These are phyloP conservation scores for Corvus hawaiiensis DNA, from an alignment of 2,113 vertebrate genomes.

Conservation along the genomic window DNA sequence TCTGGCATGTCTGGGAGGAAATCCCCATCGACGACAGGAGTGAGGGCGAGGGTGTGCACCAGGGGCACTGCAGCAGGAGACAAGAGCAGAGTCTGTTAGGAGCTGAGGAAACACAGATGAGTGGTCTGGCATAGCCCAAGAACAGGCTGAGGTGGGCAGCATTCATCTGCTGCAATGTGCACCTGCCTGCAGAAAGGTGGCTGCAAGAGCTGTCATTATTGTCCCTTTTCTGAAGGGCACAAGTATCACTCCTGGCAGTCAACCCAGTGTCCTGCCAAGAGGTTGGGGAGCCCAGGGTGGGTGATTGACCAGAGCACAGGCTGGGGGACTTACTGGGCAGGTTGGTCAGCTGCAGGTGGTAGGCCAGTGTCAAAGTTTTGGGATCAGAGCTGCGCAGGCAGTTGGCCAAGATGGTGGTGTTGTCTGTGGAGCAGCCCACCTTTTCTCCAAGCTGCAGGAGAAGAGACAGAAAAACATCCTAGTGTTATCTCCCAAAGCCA, in stretches of 20 bases:
- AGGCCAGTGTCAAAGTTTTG: conserved; percentile 74
- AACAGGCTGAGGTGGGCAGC: background rate
- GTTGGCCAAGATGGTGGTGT: conserved; percentile 56
- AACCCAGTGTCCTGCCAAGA: too few species aligned
- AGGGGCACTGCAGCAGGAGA: conserved; percentile 70
- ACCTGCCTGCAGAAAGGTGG: background rate
- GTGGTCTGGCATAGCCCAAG: background rate
- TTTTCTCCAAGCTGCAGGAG: conserved; percentile 75
- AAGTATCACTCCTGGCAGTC: background rate
- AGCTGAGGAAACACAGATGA: too few species aligned
- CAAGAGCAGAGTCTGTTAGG: background rate
- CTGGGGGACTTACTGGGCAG: conserved; percentile 58
- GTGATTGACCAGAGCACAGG: accelerated
- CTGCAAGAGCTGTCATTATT: background rate
- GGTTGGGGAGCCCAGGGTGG: background rate
- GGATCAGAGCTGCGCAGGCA: conserved; percentile 82
- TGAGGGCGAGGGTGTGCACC: conserved; percentile 71
- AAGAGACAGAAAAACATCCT: background rate
- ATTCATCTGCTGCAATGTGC: background rate
- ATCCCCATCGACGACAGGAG: conserved; percentile 87
- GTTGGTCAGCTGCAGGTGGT: conserved; percentile 39
- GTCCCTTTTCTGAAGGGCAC: background rate
- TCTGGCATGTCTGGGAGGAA: conserved; percentile 83
- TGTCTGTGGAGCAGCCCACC: conserved; percentile 79
- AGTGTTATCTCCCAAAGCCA: background rate